These are phyloP conservation scores for Coranthus polyacanthus DNA, from an alignment of 2,797 vertebrate species.

Conservation along the genomic window DNA sequence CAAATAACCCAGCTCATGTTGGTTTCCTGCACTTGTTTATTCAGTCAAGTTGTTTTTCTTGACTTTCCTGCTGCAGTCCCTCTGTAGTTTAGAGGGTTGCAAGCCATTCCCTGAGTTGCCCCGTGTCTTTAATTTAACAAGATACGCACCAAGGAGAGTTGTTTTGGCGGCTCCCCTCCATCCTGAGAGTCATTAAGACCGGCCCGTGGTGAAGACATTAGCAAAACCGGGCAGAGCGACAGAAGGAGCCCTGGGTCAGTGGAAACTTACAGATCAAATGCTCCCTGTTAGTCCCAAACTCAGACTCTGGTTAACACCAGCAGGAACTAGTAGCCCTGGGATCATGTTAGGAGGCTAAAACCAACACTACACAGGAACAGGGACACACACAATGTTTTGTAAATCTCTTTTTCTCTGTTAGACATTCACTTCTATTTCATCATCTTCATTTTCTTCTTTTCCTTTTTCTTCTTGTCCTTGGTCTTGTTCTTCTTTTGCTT, in stretches of 20 bases:
- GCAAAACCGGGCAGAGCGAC: constrained; percentile 51
- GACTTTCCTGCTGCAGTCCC: constrained; percentile 43
- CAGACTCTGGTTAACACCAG: constrained; percentile 51
- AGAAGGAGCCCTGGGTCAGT: constrained; percentile 53
- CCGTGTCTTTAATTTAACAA: constrained; percentile 62
- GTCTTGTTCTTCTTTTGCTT: constrained; percentile 7
- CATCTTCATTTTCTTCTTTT: too few relatives aligned
- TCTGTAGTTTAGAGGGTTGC: constrained; percentile 42
- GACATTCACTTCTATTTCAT: too few relatives aligned
- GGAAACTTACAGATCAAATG: constrained; percentile 70
- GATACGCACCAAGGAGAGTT: constrained; percentile 55
- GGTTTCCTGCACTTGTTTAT: constrained; percentile 58
- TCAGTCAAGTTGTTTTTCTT: constrained; percentile 41
- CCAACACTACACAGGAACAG: constrained; percentile 23
- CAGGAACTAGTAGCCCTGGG: constrained; percentile 44
- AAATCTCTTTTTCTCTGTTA: too few relatives aligned
- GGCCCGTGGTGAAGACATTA: constrained; percentile 57
- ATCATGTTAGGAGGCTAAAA: constrained; percentile 55
- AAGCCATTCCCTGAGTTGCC: constrained; percentile 33
- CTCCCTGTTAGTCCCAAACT: constrained; percentile 41
- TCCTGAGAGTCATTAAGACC: constrained; percentile 60
- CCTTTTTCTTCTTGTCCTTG: too few relatives aligned
- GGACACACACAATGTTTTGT: constrained; percentile 16
- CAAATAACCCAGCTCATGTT: constrained; percentile 49
- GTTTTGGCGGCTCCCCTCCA: constrained; percentile 60